Base-by-base conservation (phyloP, 2,113 vertebrate genomes). In the Bufo gargarizans region DNA sequence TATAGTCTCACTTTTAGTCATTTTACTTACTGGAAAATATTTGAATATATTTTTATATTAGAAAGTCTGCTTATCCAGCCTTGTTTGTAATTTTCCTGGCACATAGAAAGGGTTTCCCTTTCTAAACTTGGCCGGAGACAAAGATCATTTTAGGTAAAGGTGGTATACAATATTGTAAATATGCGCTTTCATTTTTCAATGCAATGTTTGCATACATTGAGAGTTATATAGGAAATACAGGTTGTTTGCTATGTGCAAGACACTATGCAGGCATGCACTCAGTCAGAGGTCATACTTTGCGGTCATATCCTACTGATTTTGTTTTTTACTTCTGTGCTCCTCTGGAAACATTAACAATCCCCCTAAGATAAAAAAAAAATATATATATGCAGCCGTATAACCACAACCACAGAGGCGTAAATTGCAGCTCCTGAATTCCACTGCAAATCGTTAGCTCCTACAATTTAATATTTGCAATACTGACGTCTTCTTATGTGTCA, bases 1-100 rank as follows among this genome's bases (percentile, higher is more conserved):
- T 69, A 55, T 22, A 22, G 65, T 84, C 78, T 81, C 78, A 55
- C 63, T 84, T 69, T 84, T 84, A 84, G 13, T 53, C 9, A 83
- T 83, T 83, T 50, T 53, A 43, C 47, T 43, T 84, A 53, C 82
- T 84, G 82, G 63, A 84, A 84, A 84, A 33, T 71, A 83, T 81
- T 61, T 61, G 5, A 83, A 53, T 83, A 69, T 63, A 49, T 71
- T 71, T 82, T 71, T 71, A 11, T 84, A 84, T 45, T 61, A 81
- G 14, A 58, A 76, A 59, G 78, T 81, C 49, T 84, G 47, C 63
- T 33, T 69, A 71, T 55, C 12, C 59, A 65, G 58, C 55, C 56
- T 61, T 69, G 63, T n/a, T 84, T 55, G 53, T 47, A 22, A 49
- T 53, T 84, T 84, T 84, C 82, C 82, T 84, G 82, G 63, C 63